phyloP scores from a whole-genome alignment of 2,888 invertebrate genomes.

The Mythimna albipuncta region DNA sequence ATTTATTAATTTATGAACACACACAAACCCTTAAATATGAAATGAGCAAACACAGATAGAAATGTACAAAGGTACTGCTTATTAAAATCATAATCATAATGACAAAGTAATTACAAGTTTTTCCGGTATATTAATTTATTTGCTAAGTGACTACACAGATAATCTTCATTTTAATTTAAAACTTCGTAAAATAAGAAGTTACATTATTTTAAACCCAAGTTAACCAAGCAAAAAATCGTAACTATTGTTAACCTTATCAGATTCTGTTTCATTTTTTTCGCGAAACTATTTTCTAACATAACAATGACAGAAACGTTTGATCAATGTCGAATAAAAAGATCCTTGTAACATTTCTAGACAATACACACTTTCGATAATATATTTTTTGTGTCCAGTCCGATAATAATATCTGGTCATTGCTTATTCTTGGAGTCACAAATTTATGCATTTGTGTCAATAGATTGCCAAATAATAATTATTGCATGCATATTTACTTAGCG shows the following conservation, averaged over 20 bases:
- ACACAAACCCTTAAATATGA: too few relatives aligned
- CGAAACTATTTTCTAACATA: slow-evolving; percentile 51
- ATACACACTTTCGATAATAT: slow-evolving; percentile 76
- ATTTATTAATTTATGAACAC: too few relatives aligned
- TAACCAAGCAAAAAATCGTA: slow-evolving; percentile 7
- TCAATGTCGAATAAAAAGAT: slow-evolving; percentile 70
- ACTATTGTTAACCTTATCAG: slow-evolving; percentile 53
- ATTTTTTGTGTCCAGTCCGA: slow-evolving; percentile 54
- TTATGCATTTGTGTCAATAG: slow-evolving; percentile 1
- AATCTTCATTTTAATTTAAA: neutral
- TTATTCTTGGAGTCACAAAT: slow-evolving; percentile 44
- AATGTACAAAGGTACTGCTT: too few relatives aligned
- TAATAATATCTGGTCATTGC: slow-evolving; percentile 46
- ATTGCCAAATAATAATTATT: neutral
- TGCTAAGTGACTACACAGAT: neutral
- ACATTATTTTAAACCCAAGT: slow-evolving; percentile 4
- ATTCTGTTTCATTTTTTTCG: slow-evolving; percentile 48
- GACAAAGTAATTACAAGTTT: too few relatives aligned
- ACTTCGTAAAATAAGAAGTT: neutral
- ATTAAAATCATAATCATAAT: too few relatives aligned
- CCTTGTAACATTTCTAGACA: slow-evolving; percentile 84
- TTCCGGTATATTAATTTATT: neutral
- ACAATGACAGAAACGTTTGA: slow-evolving; percentile 49
- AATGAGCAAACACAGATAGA: too few relatives aligned
- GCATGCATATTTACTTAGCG: neutral